phyloP scores from a whole-genome alignment of 2,797 vertebrate genomes.

The Galaxias olidus region DNA sequence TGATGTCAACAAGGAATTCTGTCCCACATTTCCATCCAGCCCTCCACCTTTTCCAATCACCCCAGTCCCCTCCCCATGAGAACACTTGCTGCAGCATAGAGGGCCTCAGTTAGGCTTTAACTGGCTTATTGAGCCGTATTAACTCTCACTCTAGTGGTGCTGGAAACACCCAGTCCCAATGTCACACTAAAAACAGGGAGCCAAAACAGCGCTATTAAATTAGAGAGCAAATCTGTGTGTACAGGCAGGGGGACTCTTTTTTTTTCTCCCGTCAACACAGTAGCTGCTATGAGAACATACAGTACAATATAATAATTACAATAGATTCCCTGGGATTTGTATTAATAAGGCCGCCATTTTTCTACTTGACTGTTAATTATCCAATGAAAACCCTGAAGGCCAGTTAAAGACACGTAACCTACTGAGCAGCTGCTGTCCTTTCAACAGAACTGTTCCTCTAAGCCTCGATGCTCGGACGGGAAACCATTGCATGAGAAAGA shows the following conservation, averaged over 20 bases:
- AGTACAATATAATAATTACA: constrained; percentile 24
- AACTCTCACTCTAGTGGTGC: constrained; percentile 48
- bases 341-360: neutral
- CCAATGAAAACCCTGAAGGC: neutral
- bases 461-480: constrained; percentile 20
- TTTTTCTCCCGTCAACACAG: no score
- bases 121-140: constrained; percentile 56
- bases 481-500: constrained; percentile 16
- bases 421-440: constrained; percentile 48
- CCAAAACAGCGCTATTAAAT: constrained; percentile 46
- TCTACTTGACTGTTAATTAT: neutral
- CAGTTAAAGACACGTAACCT: constrained; percentile 45
- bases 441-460: neutral
- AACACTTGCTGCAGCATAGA: constrained; percentile 72
- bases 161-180: constrained; percentile 67
- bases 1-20: constrained; percentile 82
- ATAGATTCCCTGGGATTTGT: constrained; percentile 11
- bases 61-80: constrained; percentile 58
- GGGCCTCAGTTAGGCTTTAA: constrained; percentile 69
- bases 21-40: constrained; percentile 71
- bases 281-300: constrained; percentile 56
- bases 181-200: constrained; percentile 67
- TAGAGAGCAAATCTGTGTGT: constrained; percentile 14
- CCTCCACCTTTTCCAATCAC: constrained; percentile 46
- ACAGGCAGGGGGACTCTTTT: constrained; percentile 52